Conservation (phyloP, 2,888 invertebrate species). For the Drosophila atripex region DNA sequence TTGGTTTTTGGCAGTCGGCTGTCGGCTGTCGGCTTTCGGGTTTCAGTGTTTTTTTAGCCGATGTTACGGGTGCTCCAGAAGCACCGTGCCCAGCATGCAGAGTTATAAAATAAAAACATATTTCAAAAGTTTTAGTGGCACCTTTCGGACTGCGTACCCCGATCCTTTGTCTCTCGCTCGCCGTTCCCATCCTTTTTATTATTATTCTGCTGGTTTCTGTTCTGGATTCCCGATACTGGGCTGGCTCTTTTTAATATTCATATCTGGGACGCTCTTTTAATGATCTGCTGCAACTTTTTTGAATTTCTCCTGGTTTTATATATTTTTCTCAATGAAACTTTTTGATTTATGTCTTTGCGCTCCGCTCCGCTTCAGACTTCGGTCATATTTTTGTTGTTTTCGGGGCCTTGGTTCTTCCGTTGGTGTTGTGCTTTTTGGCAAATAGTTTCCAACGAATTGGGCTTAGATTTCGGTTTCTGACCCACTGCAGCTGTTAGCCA, state of each 20-base stretch:
- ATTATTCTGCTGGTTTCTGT: constrained; percentile 11
- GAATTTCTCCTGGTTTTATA: constrained; percentile 37
- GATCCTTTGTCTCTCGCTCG: constrained; percentile 37
- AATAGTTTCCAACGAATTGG: constrained; percentile 81
- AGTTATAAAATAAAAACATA: constrained; percentile 80
- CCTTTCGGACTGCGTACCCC: constrained; percentile 44
- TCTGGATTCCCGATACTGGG: constrained; percentile 13
- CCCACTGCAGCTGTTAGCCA: constrained; percentile 56
- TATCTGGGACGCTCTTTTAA: constrained; percentile 72
- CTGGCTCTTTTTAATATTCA: constrained; percentile 73
- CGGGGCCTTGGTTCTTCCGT: constrained; percentile 15
- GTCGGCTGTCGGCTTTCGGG: constrained; percentile 2
- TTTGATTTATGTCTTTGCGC: constrained; percentile 74
- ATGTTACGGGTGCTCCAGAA: constrained; percentile 71
- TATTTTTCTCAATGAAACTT: constrained; percentile 63
- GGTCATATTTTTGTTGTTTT: constrained; percentile 12
- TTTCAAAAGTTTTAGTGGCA: constrained; percentile 81
- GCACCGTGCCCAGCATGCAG: constrained; percentile 77
- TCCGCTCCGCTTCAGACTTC: constrained; percentile 17
- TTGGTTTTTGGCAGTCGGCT: too few relatives aligned
- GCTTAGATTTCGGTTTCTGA: constrained; percentile 59
- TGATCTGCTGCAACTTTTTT: constrained; percentile 67
- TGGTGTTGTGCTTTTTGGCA: constrained; percentile 57
- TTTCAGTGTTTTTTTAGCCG: constrained; percentile 2
- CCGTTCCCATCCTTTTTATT: constrained; percentile 33